phyloP scores from a whole-genome alignment of 35 echinoderm and acorn worm species.

The Ptychodera flava region DNA sequence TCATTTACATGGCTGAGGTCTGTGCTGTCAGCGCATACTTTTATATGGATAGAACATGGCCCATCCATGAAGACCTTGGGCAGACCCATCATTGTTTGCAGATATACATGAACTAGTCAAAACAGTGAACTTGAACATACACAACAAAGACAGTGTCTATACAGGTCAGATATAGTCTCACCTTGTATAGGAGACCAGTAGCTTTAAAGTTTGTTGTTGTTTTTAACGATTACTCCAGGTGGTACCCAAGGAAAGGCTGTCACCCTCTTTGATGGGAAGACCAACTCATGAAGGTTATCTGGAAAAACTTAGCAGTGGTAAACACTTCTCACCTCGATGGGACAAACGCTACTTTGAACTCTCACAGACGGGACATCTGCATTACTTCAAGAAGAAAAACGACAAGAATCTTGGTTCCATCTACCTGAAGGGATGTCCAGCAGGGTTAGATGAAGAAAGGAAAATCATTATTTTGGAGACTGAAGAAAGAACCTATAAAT shows the following conservation, averaged over 20 bases:
- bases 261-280: not conserved
- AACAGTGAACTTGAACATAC: too few species aligned
- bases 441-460: conserved; percentile 76
- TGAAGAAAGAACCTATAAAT: conserved; percentile 68
- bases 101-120: too few species aligned
- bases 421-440: conserved; percentile 66
- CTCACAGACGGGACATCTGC: conserved; percentile 72
- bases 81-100: too few species aligned
- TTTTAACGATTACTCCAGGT: too few species aligned
- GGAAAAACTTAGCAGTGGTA: conserved; percentile 75
- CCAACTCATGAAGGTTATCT: conserved; percentile 95
- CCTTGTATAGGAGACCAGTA: too few species aligned
- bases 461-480: conserved; percentile 67
- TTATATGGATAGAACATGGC: too few species aligned
- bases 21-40: too few species aligned
- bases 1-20: too few species aligned
- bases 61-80: too few species aligned
- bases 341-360: conserved; percentile 97
- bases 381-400: conserved; percentile 93
- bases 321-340: conserved; percentile 76
- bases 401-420: conserved; percentile 96
- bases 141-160: too few species aligned
- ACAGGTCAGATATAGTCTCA: too few species aligned
- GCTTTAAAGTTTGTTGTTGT: too few species aligned
- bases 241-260: not conserved